Percentiles rank a stretch among this genome's conserved stretches.
Evolutionary conservation across 2,113 vertebrate genomes (phyloP).

Genomic region (Aphelocoma coerulescens): DNA sequence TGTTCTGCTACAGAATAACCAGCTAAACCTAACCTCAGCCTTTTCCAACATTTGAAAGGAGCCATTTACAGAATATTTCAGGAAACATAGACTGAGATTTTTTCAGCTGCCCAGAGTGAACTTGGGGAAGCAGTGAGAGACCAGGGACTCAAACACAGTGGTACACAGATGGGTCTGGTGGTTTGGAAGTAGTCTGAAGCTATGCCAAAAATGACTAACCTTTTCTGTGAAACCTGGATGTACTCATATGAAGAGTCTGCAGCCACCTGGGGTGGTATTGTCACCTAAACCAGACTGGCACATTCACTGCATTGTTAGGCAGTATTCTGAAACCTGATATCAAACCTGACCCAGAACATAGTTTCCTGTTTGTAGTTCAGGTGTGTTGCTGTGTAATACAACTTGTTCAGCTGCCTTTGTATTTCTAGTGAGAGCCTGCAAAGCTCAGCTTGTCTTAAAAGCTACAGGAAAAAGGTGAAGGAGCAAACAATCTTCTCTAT

Average conservation of each 20-base stretch:
- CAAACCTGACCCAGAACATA: background rate
- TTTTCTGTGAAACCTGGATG: background rate
- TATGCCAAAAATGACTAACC: background rate
- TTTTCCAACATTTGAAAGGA: background rate
- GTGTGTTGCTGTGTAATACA: background rate
- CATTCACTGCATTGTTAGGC: background rate
- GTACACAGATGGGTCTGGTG: background rate
- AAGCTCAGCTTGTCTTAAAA: background rate
- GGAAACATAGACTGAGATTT: background rate
- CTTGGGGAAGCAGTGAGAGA: background rate
- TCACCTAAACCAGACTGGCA: background rate
- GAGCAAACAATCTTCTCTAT: background rate
- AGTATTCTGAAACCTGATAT: background rate
- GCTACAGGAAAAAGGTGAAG: background rate
- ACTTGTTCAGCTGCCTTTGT: background rate
- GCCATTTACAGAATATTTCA: background rate
- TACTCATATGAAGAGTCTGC: background rate
- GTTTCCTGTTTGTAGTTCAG: background rate
- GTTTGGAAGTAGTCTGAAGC: background rate
- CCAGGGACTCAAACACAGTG: background rate
- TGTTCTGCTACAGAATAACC: background rate
- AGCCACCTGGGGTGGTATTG: background rate
- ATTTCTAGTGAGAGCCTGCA: background rate
- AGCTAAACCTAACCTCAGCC: background rate
- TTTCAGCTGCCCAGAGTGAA: conserved; percentile 3